Evolutionary conservation across 64 coral and sea anemone species (phyloP), one percentile per base, ranked within the genome.

Genomic region (Dendrophyllia cribrosa): DNA sequence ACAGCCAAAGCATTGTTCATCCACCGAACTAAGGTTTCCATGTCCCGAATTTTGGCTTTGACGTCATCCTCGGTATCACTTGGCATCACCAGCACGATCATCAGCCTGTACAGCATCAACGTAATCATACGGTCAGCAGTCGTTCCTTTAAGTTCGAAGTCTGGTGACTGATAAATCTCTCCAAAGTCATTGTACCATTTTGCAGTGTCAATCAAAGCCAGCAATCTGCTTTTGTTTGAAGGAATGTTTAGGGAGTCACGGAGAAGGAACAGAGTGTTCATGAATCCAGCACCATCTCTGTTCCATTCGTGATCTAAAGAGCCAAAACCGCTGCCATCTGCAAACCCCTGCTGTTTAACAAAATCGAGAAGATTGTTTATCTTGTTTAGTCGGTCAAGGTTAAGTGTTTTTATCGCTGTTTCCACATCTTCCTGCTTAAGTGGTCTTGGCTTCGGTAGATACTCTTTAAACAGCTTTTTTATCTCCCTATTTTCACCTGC

Each of bases 121-220:
- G 87, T 94, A 44, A 92, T 94, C 66, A 97, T 94, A 22, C 95
- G 70, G 50, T 97, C 95, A 20, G 91, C 87, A 74, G 95, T 91
- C 8, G 91, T 97, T 1, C 95, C 95, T 55, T 94, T 75, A 47
- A 86, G 81, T 74, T 87, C 92, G 73, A 75, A 93, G 7, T 48
- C 56, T 10, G 70, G 68, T 7, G 50, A 10, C 45, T 97, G 95
- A 71, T 97, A 97, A 70, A 97, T 59, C 24, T 97, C 95, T 52
- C 76, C 70, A 67, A 97, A 97, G 59, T 96, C 95, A 60, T 63
- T 83, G 74, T 88, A 95, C 94, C 94, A 95, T 82, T 95, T 95
- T 16, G 86, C 70, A 66, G 89, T 88, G 4, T 82, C 63, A n/a
- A 95, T 87, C 4, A 91, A 9, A 46, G 73, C 73, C 47, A 20